Base-by-base conservation (phyloP, 2,888 invertebrate genomes). In the Rhamphomyia laevipes region DNA sequence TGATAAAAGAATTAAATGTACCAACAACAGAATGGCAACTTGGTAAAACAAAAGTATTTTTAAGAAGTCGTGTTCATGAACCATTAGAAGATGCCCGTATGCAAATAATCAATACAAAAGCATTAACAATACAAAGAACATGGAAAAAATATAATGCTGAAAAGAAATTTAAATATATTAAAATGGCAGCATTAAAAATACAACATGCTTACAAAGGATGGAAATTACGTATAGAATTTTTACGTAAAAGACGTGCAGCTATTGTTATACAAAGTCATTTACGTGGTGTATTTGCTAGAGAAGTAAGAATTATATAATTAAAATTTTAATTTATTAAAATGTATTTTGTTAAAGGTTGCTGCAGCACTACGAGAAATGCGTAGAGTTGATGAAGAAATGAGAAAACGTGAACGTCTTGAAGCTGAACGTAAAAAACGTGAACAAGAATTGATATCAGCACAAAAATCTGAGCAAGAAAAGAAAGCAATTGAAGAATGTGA, bases 221-320 rank as follows among this genome's bases (percentile, higher is more conserved):
- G 89, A 85, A 84, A 67, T 77, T 83, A 54, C 76, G 91, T 44
- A 84, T 91, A 49, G 77, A 80, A 57, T 92, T 90, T 72, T 73
- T 92, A 57, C 76, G 82, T 42, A 80, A 84, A 63, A 77, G 89
- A n/a, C 74, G 92, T 52, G 88, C 92, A 0, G 87, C 85, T 0
- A 77, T 92, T 57, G 82, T 90, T 16, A 85, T 93, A 55, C 92
- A 93, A 72, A 77, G 87, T 51, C 89, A 86, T 65, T 71, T 92
- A 54, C 73, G 92, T 11, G 93, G 93, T 4, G 89, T 90, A 58
- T 93, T 92, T 71, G 93, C 91, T 0, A 73, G 93, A 54, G 91
- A 92, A 71, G 90, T 81, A 51, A 45, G 43, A 40, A 45, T 42
- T 31, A n/a, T 13, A 10, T 37, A 17, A 40, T 38, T 17, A 37